phyloP scores from a whole-genome alignment of 2,113 vertebrate species.

The Toxostoma redivivum region DNA sequence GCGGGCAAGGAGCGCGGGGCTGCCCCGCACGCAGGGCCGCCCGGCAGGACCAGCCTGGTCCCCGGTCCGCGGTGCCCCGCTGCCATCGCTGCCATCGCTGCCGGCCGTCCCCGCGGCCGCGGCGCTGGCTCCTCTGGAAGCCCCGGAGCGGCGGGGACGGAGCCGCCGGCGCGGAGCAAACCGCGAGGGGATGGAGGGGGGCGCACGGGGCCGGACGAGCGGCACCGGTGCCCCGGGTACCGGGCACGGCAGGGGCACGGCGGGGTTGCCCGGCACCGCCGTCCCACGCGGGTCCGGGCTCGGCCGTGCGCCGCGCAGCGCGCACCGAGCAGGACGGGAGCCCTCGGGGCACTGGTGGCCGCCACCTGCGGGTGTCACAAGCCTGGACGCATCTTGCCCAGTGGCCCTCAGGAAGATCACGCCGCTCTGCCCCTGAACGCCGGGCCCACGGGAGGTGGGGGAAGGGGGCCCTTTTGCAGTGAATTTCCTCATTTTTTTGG shows the following conservation, averaged over 20 bases:
- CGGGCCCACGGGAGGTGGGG: neutral
- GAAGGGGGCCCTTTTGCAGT: neutral
- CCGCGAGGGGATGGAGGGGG: neutral
- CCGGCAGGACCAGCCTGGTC: neutral
- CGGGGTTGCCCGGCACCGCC: neutral
- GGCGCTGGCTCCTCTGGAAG: neutral
- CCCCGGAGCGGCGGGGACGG: neutral
- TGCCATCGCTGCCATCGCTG: neutral
- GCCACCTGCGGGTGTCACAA: neutral
- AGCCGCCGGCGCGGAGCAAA: neutral
- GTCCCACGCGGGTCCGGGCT: neutral
- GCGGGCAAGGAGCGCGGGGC: neutral
- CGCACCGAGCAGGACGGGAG: neutral
- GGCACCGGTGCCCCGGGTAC: neutral
- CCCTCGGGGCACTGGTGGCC: neutral
- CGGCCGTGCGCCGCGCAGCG: neutral
- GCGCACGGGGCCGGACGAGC: neutral
- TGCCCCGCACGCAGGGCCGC: neutral
- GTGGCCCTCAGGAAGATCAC: neutral
- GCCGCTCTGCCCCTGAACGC: neutral
- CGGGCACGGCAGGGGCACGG: neutral
- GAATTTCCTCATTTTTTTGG: conserved; percentile 36
- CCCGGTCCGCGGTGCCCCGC: neutral
- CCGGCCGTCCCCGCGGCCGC: neutral
- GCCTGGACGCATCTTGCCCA: neutral